Evolutionary conservation across 2,113 vertebrate species (phyloP), one percentile per base, ranked within the genome.

Genomic region (Urocolius indicus): DNA sequence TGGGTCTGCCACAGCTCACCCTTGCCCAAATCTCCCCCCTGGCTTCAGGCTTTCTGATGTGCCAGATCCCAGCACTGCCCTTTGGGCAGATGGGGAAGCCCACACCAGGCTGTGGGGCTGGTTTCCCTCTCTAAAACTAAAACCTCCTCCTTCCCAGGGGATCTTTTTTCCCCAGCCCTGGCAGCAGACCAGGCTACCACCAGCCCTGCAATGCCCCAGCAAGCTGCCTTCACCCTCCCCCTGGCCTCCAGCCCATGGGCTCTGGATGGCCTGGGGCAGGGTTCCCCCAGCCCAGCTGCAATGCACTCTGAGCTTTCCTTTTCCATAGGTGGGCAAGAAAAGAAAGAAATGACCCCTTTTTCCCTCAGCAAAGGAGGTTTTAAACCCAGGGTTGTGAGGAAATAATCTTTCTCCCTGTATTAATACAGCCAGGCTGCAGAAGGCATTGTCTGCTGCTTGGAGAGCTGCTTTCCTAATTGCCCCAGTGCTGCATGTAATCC

Each of bases 401-500:
- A 92, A 69, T 63, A 45, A 72, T 89, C 80, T 62, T 68, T 29
- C 76, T 81, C 75, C 3, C 52, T 13, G 11, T 80, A 17, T 80
- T 63, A 34, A 68, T 41, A 72, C 27, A 74, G 52, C 54, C 29
- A 51, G 83, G 91, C 86, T 68, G 83, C 12, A 63, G 61, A 13
- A 90, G 73, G 84, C 83, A 89, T 92, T 81, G 94, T 74, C 72
- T 92, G 92, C 94, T 63, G 75, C 86, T 51, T 54, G 68, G 45
- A 84, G 95, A 87, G 74, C 84, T 91, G 52, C 11, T 89, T 52
- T 54, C 74, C 62, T 96, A 93, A 95, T 94, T 96, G 94, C 86
- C 83, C 80, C 73, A 14, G 91, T 0, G 45, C 86, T 71, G 59
- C 11, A 1, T 34, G 4, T 92, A 87, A 97, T 93, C 93, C 91